Conservation (phyloP, 2,888 invertebrate species). For the Tanypteryx hageni region DNA sequence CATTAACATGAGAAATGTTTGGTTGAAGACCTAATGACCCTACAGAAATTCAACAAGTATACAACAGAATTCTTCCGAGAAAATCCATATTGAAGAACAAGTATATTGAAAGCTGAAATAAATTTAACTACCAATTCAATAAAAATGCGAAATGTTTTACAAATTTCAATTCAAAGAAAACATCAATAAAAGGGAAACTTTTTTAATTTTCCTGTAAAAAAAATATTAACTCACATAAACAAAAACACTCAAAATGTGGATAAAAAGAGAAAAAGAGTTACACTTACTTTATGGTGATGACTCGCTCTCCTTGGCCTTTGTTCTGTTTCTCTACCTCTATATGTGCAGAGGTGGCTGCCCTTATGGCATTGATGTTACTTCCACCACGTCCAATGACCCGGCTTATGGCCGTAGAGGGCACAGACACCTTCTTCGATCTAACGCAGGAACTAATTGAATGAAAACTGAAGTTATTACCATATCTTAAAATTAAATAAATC, state of each 20-base stretch:
- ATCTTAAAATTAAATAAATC: neutral
- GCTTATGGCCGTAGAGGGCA: slow-evolving; percentile 96
- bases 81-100: no score
- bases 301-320: slow-evolving; percentile 94
- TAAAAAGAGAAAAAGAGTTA: neutral
- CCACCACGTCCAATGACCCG: slow-evolving; percentile 98
- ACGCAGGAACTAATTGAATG: slow-evolving; percentile 66
- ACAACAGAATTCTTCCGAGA: no score
- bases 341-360: slow-evolving; percentile 97
- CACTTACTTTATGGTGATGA: slow-evolving; percentile 93
- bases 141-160: no score
- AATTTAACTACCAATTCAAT: no score
- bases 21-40: no score
- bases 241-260: neutral
- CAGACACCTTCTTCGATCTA: slow-evolving; percentile 93
- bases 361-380: slow-evolving; percentile 98
- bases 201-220: no score
- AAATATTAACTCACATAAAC: no score
- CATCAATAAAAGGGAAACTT: no score
- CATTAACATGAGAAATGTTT: no score
- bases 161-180: no score
- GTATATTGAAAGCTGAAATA: no score
- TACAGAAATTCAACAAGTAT: no score
- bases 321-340: slow-evolving; percentile 99
- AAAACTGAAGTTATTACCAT: slow-evolving; percentile 13